Percentiles rank a stretch among this genome's conserved stretches.
Evolutionary conservation across 2,888 invertebrate genomes (phyloP).

Genomic region (Pseudeuparius sepicola): DNA sequence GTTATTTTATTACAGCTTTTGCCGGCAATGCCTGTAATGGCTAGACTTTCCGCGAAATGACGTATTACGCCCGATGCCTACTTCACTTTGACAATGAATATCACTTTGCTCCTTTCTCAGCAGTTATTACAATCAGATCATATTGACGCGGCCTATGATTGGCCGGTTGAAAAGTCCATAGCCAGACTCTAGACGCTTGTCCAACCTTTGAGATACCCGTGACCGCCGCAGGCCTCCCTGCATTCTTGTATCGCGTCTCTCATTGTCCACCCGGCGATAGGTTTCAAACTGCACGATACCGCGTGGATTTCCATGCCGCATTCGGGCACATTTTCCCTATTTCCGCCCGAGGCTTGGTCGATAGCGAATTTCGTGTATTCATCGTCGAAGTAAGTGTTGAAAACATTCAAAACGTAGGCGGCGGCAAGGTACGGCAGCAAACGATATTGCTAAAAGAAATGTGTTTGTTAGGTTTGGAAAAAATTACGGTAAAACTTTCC

Average conservation of each 20-base stretch:
- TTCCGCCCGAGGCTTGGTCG: conserved; percentile 24
- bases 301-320: conserved; percentile 66
- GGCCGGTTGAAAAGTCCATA: too few species aligned
- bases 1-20: too few species aligned
- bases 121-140: too few species aligned
- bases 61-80: too few species aligned
- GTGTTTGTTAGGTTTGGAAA: too few species aligned
- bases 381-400: conserved; percentile 47
- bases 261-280: conserved; percentile 74
- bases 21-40: too few species aligned
- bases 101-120: too few species aligned
- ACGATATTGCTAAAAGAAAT: conserved; percentile 56
- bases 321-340: conserved; percentile 30
- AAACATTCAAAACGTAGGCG: conserved; percentile 50
- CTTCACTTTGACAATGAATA: too few species aligned
- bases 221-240: conserved; percentile 90
- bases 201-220: conserved; percentile 81
- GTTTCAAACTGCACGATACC: conserved; percentile 64
- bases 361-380: conserved; percentile 25
- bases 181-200: too few species aligned
- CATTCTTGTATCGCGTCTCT: conserved; percentile 86
- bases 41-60: too few species aligned
- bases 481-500: too few species aligned
- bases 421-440: conserved; percentile 61
- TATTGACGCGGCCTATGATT: too few species aligned